A percentile compares a stretch with the other conserved stretches of the same genome.
Evolutionary conservation across 23 tunicate species (phyloP).

Genomic region (Diplosoma virens): DNA sequence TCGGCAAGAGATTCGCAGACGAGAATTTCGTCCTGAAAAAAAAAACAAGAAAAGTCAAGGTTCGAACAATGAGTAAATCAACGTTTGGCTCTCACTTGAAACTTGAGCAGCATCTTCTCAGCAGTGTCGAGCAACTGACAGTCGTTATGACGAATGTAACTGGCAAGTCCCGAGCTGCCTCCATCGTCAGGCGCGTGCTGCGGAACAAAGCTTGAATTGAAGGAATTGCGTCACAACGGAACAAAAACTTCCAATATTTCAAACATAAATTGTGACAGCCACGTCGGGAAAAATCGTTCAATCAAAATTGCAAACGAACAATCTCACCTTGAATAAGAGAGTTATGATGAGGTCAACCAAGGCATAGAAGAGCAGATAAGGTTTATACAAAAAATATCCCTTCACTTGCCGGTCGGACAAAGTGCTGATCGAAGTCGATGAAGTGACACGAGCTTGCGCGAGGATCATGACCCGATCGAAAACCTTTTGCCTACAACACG

Average conservation of each 20-base stretch:
- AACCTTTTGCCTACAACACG: constrained; percentile 20
- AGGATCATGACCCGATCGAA: constrained; percentile 57
- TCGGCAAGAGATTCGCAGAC: constrained; percentile 66
- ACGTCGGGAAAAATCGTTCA: background rate
- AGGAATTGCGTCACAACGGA: background rate
- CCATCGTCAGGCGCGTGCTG: constrained; percentile 57
- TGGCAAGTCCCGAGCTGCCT: constrained; percentile 41
- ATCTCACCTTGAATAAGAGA: constrained; percentile 52
- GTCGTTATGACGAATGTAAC: constrained; percentile 91
- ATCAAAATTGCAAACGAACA: background rate
- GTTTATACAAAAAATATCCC: constrained; percentile 62
- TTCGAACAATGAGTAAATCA: background rate
- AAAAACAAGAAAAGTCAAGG: background rate
- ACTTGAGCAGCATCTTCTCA: constrained; percentile 71
- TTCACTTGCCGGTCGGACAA: constrained; percentile 48
- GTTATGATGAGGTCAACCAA: constrained; percentile 67
- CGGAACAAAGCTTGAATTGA: background rate
- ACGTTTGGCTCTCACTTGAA: constrained; percentile 45
- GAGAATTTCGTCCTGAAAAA: constrained; percentile 57
- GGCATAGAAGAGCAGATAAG: constrained; percentile 76
- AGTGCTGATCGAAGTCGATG: constrained; percentile 19
- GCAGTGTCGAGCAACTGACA: constrained; percentile 59
- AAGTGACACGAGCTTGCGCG: constrained; percentile 59
- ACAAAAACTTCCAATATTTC: background rate
- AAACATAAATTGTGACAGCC: background rate